phyloP scores from a whole-genome alignment of 1,140 invertebrate species.

The Mya arenaria region DNA sequence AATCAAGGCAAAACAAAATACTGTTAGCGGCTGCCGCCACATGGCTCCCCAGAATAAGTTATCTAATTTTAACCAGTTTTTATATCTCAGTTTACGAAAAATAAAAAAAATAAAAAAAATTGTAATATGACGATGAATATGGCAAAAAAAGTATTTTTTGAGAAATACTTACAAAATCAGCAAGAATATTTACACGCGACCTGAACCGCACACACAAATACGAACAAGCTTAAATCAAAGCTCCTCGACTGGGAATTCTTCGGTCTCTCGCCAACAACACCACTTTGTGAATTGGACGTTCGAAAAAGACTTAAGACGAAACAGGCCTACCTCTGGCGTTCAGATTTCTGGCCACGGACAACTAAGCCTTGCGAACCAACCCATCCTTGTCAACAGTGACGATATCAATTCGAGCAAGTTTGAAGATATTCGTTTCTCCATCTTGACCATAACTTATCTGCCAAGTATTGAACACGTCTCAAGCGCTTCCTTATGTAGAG shows the following conservation, averaged over 20 bases:
- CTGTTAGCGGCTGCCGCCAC: no score
- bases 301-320: neutral
- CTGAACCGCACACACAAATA: no score
- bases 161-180: no score
- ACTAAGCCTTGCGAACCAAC: constrained; percentile 10
- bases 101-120: no score
- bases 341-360: neutral
- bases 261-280: neutral
- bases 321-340: neutral
- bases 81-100: no score
- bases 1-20: no score
- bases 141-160: no score
- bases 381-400: neutral
- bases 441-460: constrained; percentile 49
- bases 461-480: constrained; percentile 45
- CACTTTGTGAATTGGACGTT: neutral
- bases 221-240: neutral
- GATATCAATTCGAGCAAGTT: constrained; percentile 26
- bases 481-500: constrained; percentile 41
- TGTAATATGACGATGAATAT: no score
- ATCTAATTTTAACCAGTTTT: no score
- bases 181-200: no score
- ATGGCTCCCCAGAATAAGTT: no score
- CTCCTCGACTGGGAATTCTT: neutral
- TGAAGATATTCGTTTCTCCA: no score